Evolutionary conservation across 2,113 vertebrate species (phyloP).

Genomic region (Menidia beryllina): DNA sequence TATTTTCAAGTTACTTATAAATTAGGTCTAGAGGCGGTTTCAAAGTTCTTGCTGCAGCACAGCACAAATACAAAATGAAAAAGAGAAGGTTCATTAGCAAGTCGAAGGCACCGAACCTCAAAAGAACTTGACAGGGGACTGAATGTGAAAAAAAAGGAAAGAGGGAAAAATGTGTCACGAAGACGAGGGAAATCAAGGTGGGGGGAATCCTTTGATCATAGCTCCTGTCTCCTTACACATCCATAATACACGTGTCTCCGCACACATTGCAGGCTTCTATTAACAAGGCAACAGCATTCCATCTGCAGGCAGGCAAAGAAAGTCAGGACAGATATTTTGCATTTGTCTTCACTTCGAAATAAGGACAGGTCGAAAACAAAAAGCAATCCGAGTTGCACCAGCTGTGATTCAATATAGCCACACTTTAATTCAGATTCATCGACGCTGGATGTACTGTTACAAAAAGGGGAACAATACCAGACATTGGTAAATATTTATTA

Average conservation of each 20-base stretch:
- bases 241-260: conserved; percentile 66
- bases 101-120: conserved; percentile 53
- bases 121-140: conserved; percentile 67
- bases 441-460: conserved; percentile 46
- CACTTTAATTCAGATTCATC: conserved; percentile 61
- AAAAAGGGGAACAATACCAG: conserved; percentile 66
- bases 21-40: conserved; percentile 41
- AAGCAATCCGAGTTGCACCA: conserved; percentile 18
- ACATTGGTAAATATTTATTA: conserved; percentile 60
- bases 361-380: background rate
- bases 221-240: conserved; percentile 65
- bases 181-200: conserved; percentile 41
- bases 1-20: conserved; percentile 51
- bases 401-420: conserved; percentile 42
- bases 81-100: conserved; percentile 53
- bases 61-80: conserved; percentile 31
- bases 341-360: conserved; percentile 14
- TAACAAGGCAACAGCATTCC: conserved; percentile 50
- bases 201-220: conserved; percentile 75
- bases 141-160: conserved; percentile 4
- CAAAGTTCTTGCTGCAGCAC: conserved; percentile 39
- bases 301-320: conserved; percentile 24
- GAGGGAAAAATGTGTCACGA: conserved; percentile 35
- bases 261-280: conserved; percentile 50
- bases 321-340: conserved; percentile 9